Percentiles rank a stretch among this genome's conserved stretches.
These are phyloP conservation scores for Hippoglossus hippoglossus DNA, from an alignment of 2,797 vertebrate genomes.

Conservation along the genomic window DNA sequence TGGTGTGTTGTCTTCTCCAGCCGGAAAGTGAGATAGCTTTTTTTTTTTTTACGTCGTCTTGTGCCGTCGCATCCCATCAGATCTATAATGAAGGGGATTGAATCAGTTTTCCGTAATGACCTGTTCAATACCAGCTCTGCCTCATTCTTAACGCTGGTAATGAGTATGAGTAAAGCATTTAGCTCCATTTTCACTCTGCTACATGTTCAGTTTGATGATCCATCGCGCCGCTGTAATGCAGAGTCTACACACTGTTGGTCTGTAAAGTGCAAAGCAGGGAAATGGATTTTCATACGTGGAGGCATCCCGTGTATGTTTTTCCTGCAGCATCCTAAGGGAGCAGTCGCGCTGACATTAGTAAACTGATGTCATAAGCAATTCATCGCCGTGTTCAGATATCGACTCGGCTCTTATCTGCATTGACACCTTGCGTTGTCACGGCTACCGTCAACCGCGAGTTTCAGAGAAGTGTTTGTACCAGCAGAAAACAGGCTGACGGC, in stretches of 20 bases:
- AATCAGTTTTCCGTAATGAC: conserved; percentile 57
- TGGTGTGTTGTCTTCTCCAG: conserved; percentile 20
- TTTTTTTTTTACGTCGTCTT: conserved; percentile 38
- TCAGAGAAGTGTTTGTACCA: neutral
- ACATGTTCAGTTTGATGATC: conserved; percentile 33
- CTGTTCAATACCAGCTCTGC: conserved; percentile 56
- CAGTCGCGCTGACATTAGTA: conserved; percentile 52
- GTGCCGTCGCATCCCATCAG: conserved; percentile 50
- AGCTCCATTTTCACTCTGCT: conserved; percentile 29
- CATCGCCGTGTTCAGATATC: conserved; percentile 60
- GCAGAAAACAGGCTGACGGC: neutral
- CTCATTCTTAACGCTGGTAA: conserved; percentile 41
- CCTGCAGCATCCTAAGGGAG: conserved; percentile 45
- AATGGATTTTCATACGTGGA: conserved; percentile 44
- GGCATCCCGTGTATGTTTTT: conserved; percentile 43
- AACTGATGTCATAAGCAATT: conserved; percentile 70
- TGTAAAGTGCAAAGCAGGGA: conserved; percentile 39
- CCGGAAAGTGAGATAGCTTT: conserved; percentile 44
- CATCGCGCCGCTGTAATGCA: conserved; percentile 23
- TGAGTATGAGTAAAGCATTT: conserved; percentile 56
- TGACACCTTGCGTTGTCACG: conserved; percentile 41
- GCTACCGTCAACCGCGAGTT: conserved; percentile 19
- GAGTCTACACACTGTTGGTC: neutral
- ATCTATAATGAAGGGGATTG: conserved; percentile 62
- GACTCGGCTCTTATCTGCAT: conserved; percentile 59